A percentile compares a stretch with the other conserved stretches of the same genome.
Evolutionary conservation across 2,113 vertebrate species (phyloP).

Genomic region (Turnix velox): DNA sequence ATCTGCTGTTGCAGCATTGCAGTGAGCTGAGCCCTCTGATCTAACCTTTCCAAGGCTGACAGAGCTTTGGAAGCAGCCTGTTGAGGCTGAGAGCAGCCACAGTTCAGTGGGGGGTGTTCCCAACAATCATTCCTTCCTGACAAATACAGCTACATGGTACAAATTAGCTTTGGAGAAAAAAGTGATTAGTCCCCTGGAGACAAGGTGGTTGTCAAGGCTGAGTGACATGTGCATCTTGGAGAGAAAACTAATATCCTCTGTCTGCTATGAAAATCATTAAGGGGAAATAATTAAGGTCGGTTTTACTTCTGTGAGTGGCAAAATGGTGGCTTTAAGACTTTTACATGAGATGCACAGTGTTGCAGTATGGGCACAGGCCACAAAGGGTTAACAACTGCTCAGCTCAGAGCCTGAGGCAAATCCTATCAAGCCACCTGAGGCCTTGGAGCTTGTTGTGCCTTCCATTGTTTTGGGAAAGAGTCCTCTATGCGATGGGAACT

Average conservation of each 20-base stretch:
- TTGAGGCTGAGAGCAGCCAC: background rate
- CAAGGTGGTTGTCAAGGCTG: background rate
- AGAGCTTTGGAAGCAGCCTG: background rate
- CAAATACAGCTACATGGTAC: fast-evolving
- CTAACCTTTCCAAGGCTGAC: background rate
- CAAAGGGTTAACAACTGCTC: no score
- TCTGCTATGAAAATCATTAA: no score
- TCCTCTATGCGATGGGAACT: no score
- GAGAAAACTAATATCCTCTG: background rate
- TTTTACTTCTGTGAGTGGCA: background rate
- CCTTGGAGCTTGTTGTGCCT: no score
- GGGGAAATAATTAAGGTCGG: background rate
- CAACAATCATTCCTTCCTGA: background rate
- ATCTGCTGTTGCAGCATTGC: background rate
- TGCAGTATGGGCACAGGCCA: fast-evolving
- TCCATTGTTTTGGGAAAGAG: no score
- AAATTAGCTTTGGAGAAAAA: background rate
- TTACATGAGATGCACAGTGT: background rate
- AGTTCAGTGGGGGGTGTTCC: background rate
- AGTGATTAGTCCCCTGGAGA: background rate
- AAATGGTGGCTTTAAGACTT: background rate
- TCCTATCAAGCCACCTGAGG: no score
- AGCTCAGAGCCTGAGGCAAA: no score
- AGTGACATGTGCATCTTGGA: background rate
- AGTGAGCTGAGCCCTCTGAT: background rate